phyloP scores from a whole-genome alignment of 2,113 vertebrate genomes.

The Rhinogobius similis region DNA sequence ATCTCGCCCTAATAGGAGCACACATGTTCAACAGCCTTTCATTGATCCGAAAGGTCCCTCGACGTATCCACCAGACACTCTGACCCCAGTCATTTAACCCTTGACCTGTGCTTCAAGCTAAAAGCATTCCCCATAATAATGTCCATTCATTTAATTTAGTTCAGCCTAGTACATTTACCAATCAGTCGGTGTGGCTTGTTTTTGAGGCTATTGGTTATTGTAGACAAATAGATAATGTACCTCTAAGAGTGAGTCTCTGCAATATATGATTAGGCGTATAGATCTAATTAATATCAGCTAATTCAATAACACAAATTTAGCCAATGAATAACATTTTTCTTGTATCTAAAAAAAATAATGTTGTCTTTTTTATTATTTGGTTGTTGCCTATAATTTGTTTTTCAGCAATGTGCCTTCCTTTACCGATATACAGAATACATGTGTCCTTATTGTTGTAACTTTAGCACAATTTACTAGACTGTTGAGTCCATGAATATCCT shows the following conservation, averaged over 20 bases:
- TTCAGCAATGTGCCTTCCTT: neutral
- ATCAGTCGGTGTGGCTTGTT: neutral
- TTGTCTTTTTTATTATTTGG: neutral
- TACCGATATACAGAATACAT: neutral
- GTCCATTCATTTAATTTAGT: constrained; percentile 23
- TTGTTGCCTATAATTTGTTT: neutral
- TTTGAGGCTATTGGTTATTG: neutral
- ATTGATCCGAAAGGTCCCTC: constrained; percentile 59
- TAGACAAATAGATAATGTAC: neutral
- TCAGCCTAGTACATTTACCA: constrained; percentile 6
- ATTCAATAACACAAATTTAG: neutral
- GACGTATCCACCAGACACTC: constrained; percentile 61
- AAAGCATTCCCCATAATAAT: constrained; percentile 20
- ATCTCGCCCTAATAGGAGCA: constrained; percentile 45
- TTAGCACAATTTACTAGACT: constrained; percentile 4
- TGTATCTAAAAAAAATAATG: neutral
- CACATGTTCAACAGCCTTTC: constrained; percentile 60
- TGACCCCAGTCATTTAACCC: constrained; percentile 82
- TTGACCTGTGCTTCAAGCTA: constrained; percentile 70
- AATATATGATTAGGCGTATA: neutral
- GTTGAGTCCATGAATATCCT: constrained; percentile 7
- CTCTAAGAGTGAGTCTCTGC: neutral
- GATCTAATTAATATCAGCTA: neutral
- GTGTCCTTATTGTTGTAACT: neutral
- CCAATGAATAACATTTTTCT: no score